Base-by-base conservation (phyloP, 92 coral and sea anemone genomes). In the Actinostola sp. region DNA sequence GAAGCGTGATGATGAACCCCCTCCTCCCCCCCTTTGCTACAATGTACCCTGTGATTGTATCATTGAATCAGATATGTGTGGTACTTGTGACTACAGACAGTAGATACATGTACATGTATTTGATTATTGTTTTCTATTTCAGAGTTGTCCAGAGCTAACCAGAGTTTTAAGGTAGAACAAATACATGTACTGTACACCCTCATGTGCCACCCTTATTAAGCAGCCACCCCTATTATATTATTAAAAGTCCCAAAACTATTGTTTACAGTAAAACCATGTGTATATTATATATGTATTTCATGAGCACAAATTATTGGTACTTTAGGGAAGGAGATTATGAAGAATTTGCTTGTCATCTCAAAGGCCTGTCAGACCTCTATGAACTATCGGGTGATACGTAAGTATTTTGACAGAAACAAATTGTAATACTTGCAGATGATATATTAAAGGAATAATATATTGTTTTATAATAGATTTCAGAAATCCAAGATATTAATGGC, bases 131-230 rank as follows among this genome's bases (percentile, higher is more conserved):
- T 42, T 60, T 36, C 32, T 21, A 34, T 57, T 77, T 20, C 72
- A 92, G 97, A 86, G 92, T 60, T 92, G 97, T 64, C 97, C 97
- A 31, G 97, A 90, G 77, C 39, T 92, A 39, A 92, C 97, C 25
- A 85, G 96, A 51, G 89, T 92, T 10, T 61, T 92, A 23, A 86
- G 97, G 97, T 92, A 69, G 13, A 82, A 29, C 14, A 0, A 23
- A 15, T 3, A 55, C 11, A 0, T 38, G 61, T 44, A 46, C 8
- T 14, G 7, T 39, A 39, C 45, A 39, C n/a, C n/a, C n/a, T n/a
- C n/a, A n/a, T n/a, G n/a, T n/a, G n/a, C n/a, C n/a, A n/a, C n/a
- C n/a, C n/a, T n/a, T n/a, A n/a, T n/a, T n/a, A n/a, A n/a, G n/a
- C n/a, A n/a, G n/a, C n/a, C n/a, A n/a, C n/a, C n/a, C n/a, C n/a